A percentile compares a stretch with the other conserved stretches of the same genome.
These are phyloP conservation scores for Elmis aenea DNA, from an alignment of 2,888 invertebrate species.

Conservation along the genomic window DNA sequence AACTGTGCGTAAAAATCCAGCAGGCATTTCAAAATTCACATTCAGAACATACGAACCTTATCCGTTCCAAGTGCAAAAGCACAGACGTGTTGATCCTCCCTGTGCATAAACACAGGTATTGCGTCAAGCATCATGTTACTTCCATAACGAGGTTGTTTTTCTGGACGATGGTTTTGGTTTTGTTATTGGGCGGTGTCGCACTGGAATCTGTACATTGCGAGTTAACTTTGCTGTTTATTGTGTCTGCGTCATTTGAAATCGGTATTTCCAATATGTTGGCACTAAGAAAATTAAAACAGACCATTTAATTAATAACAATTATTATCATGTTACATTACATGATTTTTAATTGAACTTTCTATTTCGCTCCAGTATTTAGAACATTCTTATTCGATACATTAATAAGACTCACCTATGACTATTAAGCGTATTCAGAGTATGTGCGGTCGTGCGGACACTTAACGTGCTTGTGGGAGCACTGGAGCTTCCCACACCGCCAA, in stretches of 20 bases:
- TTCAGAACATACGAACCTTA: slow-evolving; percentile 21
- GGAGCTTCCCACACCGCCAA: slow-evolving; percentile 38
- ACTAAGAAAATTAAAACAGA: slow-evolving; percentile 28
- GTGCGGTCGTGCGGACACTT: slow-evolving; percentile 44
- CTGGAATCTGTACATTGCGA: slow-evolving; percentile 32
- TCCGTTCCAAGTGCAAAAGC: slow-evolving; percentile 14
- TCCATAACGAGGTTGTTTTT: slow-evolving; percentile 57
- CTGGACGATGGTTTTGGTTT: slow-evolving; percentile 48
- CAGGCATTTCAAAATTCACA: slow-evolving; percentile 26
- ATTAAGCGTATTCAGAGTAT: slow-evolving; percentile 52
- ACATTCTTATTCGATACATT: no score
- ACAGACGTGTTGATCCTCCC: slow-evolving; percentile 18
- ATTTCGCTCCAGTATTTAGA: no score
- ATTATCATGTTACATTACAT: no score
- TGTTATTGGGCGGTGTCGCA: slow-evolving; percentile 36
- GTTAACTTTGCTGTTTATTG: slow-evolving; percentile 35
- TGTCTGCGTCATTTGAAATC: slow-evolving; percentile 37
- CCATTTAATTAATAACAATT: background rate
- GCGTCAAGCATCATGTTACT: slow-evolving; percentile 54
- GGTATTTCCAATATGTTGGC: slow-evolving; percentile 47
- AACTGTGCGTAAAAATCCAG: slow-evolving; percentile 20
- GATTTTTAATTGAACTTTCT: no score
- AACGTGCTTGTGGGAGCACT: slow-evolving; percentile 38
- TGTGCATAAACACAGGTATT: slow-evolving; percentile 29
- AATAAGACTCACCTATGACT: slow-evolving; percentile 52